Evolutionary conservation across 2,888 invertebrate genomes (phyloP), one percentile per base, ranked within the genome.

Genomic region (Philonicus albiceps): DNA sequence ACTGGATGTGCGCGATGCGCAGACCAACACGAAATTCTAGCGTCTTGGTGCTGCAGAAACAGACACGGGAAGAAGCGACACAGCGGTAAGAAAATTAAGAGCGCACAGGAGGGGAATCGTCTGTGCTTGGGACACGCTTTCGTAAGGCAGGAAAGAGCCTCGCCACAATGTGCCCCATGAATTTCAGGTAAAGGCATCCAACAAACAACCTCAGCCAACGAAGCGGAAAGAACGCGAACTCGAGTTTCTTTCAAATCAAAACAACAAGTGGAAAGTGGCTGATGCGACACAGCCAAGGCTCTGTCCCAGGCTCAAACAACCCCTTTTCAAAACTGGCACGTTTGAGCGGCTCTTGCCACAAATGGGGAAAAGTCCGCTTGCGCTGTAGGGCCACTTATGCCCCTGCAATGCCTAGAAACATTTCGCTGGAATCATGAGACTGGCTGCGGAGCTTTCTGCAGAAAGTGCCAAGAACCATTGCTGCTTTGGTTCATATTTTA

Each of bases 1-100:
- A 49, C 74, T 27, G 74, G 74, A 74, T 34, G 31, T 74, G 74
- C 74, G 74, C 74, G 64, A 64, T 64, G 64, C 64, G 64, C 64
- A 64, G 64, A 64, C 64, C 64, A 8, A 64, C 64, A 64, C 22
- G 64, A 22, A 64, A 64, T 64, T 64, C 19, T 11, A 13, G 27
- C 64, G 64, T 64, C 64, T 64, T 64, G n/a, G n/a, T 53, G 27
- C 49, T 49, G 49, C 49, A 49, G 49, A 49, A 49, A n/a, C 64
- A 11, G 22, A 13, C 64, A 64, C 7, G 64, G 27, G 22, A 64
- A 64, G 64, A 64, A 64, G 22, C 55, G 27, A 3, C 19, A 64
- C 19, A 27, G 11, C n/a, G 64, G 49, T 19, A 49, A 16, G 49
- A 49, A 64, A 27, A 64, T 64, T 27, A 64, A 64, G 64, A 64